Evolutionary conservation across 1,140 invertebrate genomes (phyloP).

Genomic region (Semibalanus balanoides): DNA sequence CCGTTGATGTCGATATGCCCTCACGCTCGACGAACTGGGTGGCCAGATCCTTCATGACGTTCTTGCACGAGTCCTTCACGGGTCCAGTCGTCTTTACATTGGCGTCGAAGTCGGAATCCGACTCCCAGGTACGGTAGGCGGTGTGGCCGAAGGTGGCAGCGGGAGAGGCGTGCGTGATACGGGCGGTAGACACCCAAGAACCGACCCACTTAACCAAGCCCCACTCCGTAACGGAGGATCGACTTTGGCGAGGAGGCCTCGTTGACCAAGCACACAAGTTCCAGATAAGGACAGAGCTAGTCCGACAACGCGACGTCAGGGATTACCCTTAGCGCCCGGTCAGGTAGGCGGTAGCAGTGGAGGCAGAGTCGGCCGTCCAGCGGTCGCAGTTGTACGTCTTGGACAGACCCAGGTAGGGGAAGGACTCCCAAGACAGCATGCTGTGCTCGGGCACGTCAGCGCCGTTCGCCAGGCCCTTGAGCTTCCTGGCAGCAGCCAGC

Average conservation of each 20-base stretch:
- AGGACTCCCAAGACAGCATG: slow-evolving; percentile 18
- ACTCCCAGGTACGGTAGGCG: slow-evolving; percentile 14
- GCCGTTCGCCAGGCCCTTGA: slow-evolving; percentile 41
- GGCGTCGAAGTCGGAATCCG: not conserved
- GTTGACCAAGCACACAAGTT: slow-evolving; percentile 20
- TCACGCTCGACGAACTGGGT: slow-evolving; percentile 1
- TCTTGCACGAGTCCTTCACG: slow-evolving; percentile 6
- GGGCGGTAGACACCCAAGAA: slow-evolving; percentile 35
- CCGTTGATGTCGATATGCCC: slow-evolving; percentile 22
- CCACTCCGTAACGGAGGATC: slow-evolving; percentile 12
- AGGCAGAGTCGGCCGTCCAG: slow-evolving; percentile 20
- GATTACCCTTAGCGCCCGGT: slow-evolving; percentile 19
- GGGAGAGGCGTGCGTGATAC: slow-evolving; percentile 37
- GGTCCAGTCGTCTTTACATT: not conserved
- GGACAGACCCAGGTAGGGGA: slow-evolving; percentile 18
- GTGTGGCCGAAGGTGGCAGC: slow-evolving; percentile 28
- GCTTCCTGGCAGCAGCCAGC: slow-evolving; percentile 54
- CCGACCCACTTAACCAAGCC: slow-evolving; percentile 33
- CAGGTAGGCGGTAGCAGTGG: slow-evolving; percentile 21
- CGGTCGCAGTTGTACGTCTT: slow-evolving; percentile 22
- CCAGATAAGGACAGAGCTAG: slow-evolving; percentile 14
- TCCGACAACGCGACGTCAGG: slow-evolving; percentile 19
- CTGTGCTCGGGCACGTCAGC: slow-evolving; percentile 14
- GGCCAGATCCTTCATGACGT: not conserved
- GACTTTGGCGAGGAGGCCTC: slow-evolving; percentile 3